Evolutionary conservation across 2,113 vertebrate species (phyloP).

Genomic region (Thinocorus orbignyianus): DNA sequence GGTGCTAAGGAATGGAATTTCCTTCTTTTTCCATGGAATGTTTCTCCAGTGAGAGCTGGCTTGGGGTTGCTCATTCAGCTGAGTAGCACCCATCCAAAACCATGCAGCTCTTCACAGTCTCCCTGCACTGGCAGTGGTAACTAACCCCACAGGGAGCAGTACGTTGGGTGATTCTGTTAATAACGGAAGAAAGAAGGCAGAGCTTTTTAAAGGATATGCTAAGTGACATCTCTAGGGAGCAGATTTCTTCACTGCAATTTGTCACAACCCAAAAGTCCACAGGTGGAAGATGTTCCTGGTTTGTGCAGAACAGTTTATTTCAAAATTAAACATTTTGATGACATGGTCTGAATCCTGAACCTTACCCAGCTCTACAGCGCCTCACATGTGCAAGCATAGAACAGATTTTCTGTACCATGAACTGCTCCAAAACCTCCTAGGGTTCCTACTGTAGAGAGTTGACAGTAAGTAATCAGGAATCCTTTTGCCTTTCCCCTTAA

Average conservation of each 20-base stretch:
- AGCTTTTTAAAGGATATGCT: not conserved
- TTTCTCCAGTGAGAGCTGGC: not conserved
- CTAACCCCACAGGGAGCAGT: not conserved
- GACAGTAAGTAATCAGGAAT: not conserved
- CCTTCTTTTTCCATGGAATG: not conserved
- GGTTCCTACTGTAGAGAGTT: not conserved
- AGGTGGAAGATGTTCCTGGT: not conserved
- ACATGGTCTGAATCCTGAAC: not conserved
- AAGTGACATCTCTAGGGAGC: not conserved
- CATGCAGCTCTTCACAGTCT: fast-evolving
- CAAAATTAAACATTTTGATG: not conserved
- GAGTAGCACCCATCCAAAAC: not conserved
- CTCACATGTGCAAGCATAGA: not conserved
- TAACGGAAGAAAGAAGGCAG: not conserved
- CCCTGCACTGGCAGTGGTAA: not conserved
- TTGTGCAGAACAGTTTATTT: not conserved
- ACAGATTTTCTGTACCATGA: not conserved
- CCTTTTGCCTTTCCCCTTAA: not conserved
- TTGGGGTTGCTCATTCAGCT: not conserved
- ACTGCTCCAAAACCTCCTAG: not conserved
- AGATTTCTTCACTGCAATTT: not conserved
- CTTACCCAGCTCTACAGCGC: not conserved
- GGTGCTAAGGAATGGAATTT: not conserved
- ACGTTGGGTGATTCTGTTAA: not conserved
- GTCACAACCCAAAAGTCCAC: not conserved